phyloP scores from a whole-genome alignment of 2,797 vertebrate species.

The Sandelia bainsii region DNA sequence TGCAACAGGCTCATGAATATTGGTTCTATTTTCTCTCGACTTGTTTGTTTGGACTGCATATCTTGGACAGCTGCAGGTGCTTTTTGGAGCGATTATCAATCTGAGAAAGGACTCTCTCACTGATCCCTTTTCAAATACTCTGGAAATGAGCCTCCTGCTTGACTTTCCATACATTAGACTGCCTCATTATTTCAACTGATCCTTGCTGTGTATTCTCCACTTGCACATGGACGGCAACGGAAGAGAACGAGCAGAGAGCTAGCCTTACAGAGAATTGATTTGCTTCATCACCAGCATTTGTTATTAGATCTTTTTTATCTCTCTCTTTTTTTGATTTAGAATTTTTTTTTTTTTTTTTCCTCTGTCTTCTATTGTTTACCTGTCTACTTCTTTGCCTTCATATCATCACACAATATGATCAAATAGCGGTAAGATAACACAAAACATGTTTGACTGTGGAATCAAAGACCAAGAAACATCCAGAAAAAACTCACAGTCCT shows the following conservation, averaged over 20 bases:
- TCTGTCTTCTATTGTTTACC: background rate
- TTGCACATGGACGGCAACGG: constrained; percentile 10
- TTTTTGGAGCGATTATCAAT: constrained; percentile 63
- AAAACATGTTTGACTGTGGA: background rate
- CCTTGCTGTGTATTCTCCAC: constrained; percentile 28
- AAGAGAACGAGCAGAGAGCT: background rate
- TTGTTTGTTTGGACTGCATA: constrained; percentile 56
- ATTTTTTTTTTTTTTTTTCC: background rate
- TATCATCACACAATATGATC: background rate
- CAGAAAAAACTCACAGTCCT: too few relatives aligned
- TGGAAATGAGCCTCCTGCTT: constrained; percentile 61
- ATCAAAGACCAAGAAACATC: background rate
- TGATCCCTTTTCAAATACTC: constrained; percentile 70
- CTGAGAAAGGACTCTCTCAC: constrained; percentile 43
- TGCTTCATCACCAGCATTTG: background rate
- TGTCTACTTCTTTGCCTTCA: background rate
- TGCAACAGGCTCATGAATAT: constrained; percentile 41
- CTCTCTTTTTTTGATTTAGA: constrained; percentile 7
- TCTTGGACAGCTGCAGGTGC: constrained; percentile 52
- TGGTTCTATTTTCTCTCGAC: constrained; percentile 32
- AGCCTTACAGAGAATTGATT: background rate
- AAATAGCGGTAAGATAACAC: background rate
- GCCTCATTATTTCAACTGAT: constrained; percentile 48
- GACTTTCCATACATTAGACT: constrained; percentile 53
- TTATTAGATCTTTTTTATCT: constrained; percentile 11